Base-by-base conservation (phyloP, 2,113 vertebrate species). In the Promerops cafer region DNA sequence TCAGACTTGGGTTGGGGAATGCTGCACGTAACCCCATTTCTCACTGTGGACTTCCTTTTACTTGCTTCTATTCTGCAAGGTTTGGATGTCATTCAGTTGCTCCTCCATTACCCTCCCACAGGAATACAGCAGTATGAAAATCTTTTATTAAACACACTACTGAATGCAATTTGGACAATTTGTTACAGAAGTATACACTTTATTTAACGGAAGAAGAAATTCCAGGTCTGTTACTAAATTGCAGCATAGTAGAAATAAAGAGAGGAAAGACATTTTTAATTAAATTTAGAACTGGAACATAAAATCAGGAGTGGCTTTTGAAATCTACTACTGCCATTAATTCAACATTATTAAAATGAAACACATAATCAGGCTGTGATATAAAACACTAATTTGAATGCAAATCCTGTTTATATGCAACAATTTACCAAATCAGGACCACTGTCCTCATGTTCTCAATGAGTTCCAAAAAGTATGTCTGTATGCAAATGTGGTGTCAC, bases 391-490 rank as follows among this genome's bases (percentile, higher is more conserved):
- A 52, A 97, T 97, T 85, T 54, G 74, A 86, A 89, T 63, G 87
- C 47, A 93, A 93, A 94, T 89, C 76, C 49, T 92, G 71, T 69
- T 95, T 88, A 94, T 54, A 84, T 10, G 49, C 69, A 97, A 94
- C 54, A 89, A 69, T 90, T 96, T 66, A 93, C 66, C 54, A 96
- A 85, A 93, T 85, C 52, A 81, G 72, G 47, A 95, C 77, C 64
- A 83, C 54, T 68, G 68, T 68, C 44, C 27, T 93, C 92, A 45
- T 72, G 50, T 71, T 94, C 72, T 89, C 59, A 64, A 47, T 83
- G 83, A 87, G 35, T 78, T 89, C 82, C 69, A 63, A 91, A 31
- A 96, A 95, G 37, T 75, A 59, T 26, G 87, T 50, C 93, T 96
- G 68, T 49, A 87, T 95, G 59, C 84, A 94, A 96, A 95, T 65